Evolutionary conservation across 2,113 vertebrate species (phyloP).

Genomic region (Clinocottus analis): DNA sequence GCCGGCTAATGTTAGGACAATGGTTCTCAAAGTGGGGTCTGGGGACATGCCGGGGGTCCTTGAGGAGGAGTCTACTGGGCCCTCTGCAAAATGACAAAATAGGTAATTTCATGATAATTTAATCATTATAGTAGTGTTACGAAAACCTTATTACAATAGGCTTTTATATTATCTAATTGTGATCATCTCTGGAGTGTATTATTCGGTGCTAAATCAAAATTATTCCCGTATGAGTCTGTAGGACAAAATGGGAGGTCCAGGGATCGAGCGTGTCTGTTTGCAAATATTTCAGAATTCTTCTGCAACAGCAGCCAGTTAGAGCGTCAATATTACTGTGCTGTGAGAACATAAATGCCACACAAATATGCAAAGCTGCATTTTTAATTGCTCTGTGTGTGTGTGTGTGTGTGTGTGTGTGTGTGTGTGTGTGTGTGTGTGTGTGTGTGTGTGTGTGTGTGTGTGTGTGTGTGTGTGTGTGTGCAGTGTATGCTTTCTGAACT

Average conservation of each 20-base stretch:
- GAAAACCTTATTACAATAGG: slow-evolving; percentile 16
- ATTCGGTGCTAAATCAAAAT: slow-evolving; percentile 14
- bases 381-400: slow-evolving; percentile 66
- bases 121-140: slow-evolving; percentile 29
- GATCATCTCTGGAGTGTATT: slow-evolving; percentile 27
- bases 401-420: slow-evolving; percentile 64
- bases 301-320: slow-evolving; percentile 13
- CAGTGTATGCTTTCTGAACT: slow-evolving; percentile 50
- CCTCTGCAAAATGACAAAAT: slow-evolving; percentile 38
- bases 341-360: slow-evolving; percentile 40
- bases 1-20: slow-evolving; percentile 55
- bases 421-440: slow-evolving; percentile 66
- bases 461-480: slow-evolving; percentile 49
- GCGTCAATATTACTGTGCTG: slow-evolving; percentile 2
- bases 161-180: slow-evolving; percentile 29
- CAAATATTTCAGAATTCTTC: slow-evolving; percentile 6
- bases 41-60: slow-evolving; percentile 44
- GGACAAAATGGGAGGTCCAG: slow-evolving; percentile 1
- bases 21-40: slow-evolving; percentile 55
- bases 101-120: slow-evolving; percentile 54
- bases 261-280: slow-evolving; percentile 7
- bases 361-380: slow-evolving; percentile 63
- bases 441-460: slow-evolving; percentile 33
- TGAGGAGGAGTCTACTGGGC: slow-evolving; percentile 31
- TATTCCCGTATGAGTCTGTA: background rate